These are phyloP conservation scores for Mormoops blainvillei DNA, from an alignment of 2,113 vertebrate species.

Conservation along the genomic window DNA sequence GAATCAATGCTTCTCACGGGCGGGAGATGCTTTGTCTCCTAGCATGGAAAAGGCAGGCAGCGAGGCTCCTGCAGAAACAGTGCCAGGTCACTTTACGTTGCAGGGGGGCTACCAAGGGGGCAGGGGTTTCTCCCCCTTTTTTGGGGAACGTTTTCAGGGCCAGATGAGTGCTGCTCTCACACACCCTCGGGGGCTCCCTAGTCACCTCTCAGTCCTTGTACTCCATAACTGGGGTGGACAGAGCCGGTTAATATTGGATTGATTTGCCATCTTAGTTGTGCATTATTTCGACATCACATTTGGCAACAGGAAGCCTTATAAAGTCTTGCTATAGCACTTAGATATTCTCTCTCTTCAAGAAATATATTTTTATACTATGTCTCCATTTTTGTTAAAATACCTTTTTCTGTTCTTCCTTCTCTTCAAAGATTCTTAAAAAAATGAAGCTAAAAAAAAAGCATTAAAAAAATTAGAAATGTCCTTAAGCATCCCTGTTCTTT, in stretches of 20 bases:
- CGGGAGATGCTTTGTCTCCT: background rate
- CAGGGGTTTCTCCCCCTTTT: background rate
- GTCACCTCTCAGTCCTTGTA: conserved; percentile 45
- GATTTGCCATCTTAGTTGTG: conserved; percentile 70
- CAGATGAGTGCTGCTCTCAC: background rate
- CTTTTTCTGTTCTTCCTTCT: conserved; percentile 40
- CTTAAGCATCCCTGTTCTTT: conserved; percentile 39
- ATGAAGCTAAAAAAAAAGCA: conserved; percentile 54
- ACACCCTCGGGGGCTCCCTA: background rate
- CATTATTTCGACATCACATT: conserved; percentile 75
- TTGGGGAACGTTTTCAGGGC: conserved; percentile 17
- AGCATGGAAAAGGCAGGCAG: rapidly evolving
- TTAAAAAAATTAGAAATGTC: conserved; percentile 46
- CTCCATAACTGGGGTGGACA: conserved; percentile 67
- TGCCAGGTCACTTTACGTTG: background rate
- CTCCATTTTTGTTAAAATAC: conserved; percentile 72
- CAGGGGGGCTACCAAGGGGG: background rate
- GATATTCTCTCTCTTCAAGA: conserved; percentile 74
- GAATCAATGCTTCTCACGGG: background rate
- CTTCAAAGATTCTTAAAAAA: conserved; percentile 46
- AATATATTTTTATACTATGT: conserved; percentile 74
- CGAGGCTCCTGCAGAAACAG: rapidly evolving
- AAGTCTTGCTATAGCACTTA: conserved; percentile 87
- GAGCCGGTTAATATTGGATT: conserved; percentile 73
- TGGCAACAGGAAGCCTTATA: conserved; percentile 81